Evolutionary conservation across 1,140 invertebrate species (phyloP), one percentile per base, ranked within the genome.

Genomic region (Drosophila guanche): DNA sequence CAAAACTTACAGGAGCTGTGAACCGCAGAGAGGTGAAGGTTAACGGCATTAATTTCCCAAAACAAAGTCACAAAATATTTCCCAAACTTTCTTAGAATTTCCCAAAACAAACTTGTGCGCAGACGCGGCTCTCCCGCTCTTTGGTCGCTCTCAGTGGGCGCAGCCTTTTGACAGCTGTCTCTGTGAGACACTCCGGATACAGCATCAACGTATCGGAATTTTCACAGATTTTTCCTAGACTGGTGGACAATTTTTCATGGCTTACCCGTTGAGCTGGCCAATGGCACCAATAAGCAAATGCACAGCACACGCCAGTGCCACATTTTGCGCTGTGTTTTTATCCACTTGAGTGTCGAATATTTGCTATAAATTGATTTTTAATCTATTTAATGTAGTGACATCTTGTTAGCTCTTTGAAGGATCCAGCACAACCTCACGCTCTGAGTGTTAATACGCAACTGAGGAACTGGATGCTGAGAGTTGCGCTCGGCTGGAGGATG

Each of bases 1-100:
- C 96, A 93, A 81, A 93, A 92, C 91, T 94, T 92, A 77, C 92
- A 59, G 73, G 91, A 76, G 91, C 90, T 92, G 67, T 14, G 63
- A 25, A 33, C 43, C n/a, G 61, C 8, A 57, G 16, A 27, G 40
- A 52, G 25, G 33, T 1, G 14, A 7, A 47, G 61, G 45, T 41
- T 67, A 50, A 33, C 8, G 2, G 2, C 10, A 3, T 7, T 43
- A 59, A 71, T 60, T 23, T 76, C 66, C 75, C 75, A 76, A 62
- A 75, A 52, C 55, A 66, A 56, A 37, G 8, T 4, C 7, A 42
- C 57, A 73, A 52, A 63, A 12, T 0, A 12, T 0, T 37, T 37
- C 27, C 40, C 33, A 60, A 60, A 60, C 20, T 37, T 37, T 37
- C 3, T 3, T 10, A 1, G 25, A 68, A 74, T 75, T 45, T 52